Evolutionary conservation across 2,797 vertebrate genomes (phyloP).

Genomic region (Microctenopoma stevenorrisi): DNA sequence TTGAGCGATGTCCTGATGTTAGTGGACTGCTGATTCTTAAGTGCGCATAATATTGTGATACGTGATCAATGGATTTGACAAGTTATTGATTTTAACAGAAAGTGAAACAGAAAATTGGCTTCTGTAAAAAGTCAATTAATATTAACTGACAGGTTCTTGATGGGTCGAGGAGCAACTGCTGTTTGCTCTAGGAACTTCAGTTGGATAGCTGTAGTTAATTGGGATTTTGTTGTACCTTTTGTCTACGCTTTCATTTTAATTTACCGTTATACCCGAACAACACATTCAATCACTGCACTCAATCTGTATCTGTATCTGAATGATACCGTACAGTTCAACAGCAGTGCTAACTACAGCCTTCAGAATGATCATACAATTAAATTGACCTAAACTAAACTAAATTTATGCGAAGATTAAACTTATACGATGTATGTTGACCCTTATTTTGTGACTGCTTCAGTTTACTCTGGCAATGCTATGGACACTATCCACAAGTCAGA

Average conservation of each 20-base stretch:
- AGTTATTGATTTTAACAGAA: neutral
- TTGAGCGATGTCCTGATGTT: neutral
- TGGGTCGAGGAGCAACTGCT: constrained; percentile 12
- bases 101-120: constrained; percentile 24
- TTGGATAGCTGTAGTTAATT: neutral
- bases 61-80: rapidly evolving
- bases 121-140: neutral
- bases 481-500: neutral
- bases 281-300: neutral
- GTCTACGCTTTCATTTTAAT: neutral
- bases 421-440: no score
- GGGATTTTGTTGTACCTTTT: no score
- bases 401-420: no score
- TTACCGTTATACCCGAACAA: no score
- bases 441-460: no score
- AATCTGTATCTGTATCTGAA: neutral
- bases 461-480: no score
- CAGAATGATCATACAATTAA: no score
- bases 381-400: no score
- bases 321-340: no score
- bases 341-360: neutral
- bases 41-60: rapidly evolving
- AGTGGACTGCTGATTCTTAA: neutral
- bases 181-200: neutral
- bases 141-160: neutral